These are phyloP conservation scores for Rhabdomys dilectus DNA, from an alignment of 2,113 vertebrate genomes.

Conservation along the genomic window DNA sequence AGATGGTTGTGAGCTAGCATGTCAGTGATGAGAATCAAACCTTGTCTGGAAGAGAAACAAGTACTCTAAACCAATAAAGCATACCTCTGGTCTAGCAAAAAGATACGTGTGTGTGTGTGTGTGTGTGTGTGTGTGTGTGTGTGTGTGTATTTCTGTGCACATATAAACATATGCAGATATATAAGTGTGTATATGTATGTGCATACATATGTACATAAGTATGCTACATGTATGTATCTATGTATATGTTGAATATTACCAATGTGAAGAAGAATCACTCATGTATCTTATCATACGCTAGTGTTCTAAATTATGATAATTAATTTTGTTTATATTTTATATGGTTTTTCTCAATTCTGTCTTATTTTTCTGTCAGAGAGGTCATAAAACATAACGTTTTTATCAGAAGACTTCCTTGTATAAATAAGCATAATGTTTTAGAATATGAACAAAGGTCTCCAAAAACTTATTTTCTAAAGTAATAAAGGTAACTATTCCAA, in stretches of 20 bases:
- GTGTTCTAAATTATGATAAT: not conserved
- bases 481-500: not conserved
- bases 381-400: not conserved
- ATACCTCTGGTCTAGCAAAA: not conserved
- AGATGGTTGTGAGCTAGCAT: not conserved
- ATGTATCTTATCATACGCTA: not conserved
- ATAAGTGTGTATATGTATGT: not conserved
- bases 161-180: not conserved
- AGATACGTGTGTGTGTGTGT: too few relatives aligned
- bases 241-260: not conserved
- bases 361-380: not conserved
- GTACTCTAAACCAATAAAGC: not conserved
- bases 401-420: not conserved
- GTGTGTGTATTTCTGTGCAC: too few relatives aligned
- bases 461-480: not conserved
- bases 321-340: not conserved
- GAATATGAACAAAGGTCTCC: not conserved
- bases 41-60: not conserved
- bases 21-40: not conserved
- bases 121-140: too few relatives aligned
- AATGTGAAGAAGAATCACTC: not conserved
- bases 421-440: slow-evolving; percentile 11
- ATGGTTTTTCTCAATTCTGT: not conserved
- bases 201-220: too few relatives aligned
- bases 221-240: not conserved